Conservation (phyloP, 2,113 vertebrate genomes). For the Dipodomys merriami region DNA sequence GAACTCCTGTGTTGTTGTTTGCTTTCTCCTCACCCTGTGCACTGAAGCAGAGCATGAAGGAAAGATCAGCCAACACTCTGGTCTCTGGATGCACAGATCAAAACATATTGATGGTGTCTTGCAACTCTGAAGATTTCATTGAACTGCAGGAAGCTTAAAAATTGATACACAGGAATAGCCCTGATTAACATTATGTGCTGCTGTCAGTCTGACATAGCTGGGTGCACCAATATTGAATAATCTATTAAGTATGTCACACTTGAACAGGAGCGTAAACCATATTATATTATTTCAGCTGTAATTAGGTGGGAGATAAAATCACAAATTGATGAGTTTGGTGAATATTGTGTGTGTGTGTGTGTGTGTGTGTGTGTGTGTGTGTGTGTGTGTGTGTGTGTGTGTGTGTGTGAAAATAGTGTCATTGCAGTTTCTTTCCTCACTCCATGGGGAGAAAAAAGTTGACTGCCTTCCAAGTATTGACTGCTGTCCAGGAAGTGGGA, state of each 20-base stretch:
- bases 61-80: conserved; percentile 80
- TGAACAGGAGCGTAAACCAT: conserved; percentile 80
- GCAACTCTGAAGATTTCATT: conserved; percentile 81
- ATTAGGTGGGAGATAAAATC: conserved; percentile 84
- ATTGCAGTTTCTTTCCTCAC: conserved; percentile 7
- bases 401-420: background rate
- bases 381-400: too few species aligned
- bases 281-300: conserved; percentile 85
- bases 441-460: conserved; percentile 34
- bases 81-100: conserved; percentile 85
- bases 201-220: conserved; percentile 85
- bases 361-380: background rate
- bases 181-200: conserved; percentile 86
- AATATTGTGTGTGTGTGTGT: conserved; percentile 21
- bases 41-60: conserved; percentile 75
- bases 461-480: conserved; percentile 68
- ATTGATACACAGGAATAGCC: conserved; percentile 77
- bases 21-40: background rate
- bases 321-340: conserved; percentile 70
- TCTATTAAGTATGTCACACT: conserved; percentile 86
- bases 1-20: background rate
- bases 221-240: conserved; percentile 87
- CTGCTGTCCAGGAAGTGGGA: conserved; percentile 55
- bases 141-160: conserved; percentile 78
- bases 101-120: conserved; percentile 85